phyloP scores from a whole-genome alignment of 1,140 invertebrate species.

The Megathymus violae region DNA sequence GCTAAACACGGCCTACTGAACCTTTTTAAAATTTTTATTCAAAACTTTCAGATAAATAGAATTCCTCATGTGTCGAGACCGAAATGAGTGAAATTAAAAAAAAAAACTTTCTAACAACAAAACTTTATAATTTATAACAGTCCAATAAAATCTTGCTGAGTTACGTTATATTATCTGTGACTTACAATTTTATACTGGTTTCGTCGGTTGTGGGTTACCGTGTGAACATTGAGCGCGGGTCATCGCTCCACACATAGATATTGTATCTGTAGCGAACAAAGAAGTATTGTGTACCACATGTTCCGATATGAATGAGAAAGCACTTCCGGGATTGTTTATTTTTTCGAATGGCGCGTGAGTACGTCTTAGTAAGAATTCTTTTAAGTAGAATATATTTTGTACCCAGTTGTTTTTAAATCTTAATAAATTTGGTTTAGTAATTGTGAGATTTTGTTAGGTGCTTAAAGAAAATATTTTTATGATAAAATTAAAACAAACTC shows the following conservation, averaged over 20 bases:
- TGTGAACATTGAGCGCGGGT: conserved; percentile 31
- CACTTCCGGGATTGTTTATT: conserved; percentile 40
- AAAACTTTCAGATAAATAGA: too few species aligned
- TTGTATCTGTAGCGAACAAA: conserved; percentile 37
- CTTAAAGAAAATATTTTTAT: too few species aligned
- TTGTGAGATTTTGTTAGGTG: too few species aligned
- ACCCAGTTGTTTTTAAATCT: too few species aligned
- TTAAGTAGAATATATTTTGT: not conserved
- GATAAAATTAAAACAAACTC: too few species aligned
- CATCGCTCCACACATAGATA: conserved; percentile 37
- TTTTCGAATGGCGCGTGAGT: conserved; percentile 31
- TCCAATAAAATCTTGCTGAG: not conserved
- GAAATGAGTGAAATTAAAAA: too few species aligned
- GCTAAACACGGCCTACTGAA: too few species aligned
- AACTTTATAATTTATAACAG: too few species aligned
- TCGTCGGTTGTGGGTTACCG: conserved; percentile 15
- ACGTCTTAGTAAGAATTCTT: not conserved
- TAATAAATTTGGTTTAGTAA: too few species aligned
- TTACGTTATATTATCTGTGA: conserved; percentile 15
- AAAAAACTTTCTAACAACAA: too few species aligned
- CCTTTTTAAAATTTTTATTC: too few species aligned
- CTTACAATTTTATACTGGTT: conserved; percentile 19
- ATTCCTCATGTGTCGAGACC: too few species aligned
- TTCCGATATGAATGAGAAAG: conserved; percentile 39
- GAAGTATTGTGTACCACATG: conserved; percentile 43